phyloP scores from a whole-genome alignment of 2,888 invertebrate species.

The Nemoura dubitans region DNA sequence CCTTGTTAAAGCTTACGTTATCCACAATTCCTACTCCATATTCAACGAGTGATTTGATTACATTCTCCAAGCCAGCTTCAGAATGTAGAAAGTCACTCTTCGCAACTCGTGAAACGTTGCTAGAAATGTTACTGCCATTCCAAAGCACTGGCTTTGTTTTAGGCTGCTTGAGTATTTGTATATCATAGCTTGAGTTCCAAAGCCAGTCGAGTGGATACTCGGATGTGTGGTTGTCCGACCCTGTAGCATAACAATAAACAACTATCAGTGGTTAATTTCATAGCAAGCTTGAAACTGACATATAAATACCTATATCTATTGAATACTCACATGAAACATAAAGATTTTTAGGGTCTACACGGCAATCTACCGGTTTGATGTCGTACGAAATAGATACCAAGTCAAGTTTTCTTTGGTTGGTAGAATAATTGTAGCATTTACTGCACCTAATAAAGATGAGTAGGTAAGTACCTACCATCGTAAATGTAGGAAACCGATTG shows the following conservation, averaged over 20 bases:
- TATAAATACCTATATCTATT: too few relatives aligned
- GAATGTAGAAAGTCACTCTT: constrained; percentile 62
- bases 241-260: constrained; percentile 57
- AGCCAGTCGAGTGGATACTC: constrained; percentile 64
- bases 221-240: constrained; percentile 69
- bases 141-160: constrained; percentile 60
- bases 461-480: too few relatives aligned
- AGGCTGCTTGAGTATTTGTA: constrained; percentile 38
- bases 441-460: constrained; percentile 66
- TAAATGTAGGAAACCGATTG: too few relatives aligned
- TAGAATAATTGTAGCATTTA: constrained; percentile 67
- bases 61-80: constrained; percentile 60
- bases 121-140: constrained; percentile 59
- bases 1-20: constrained; percentile 41
- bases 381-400: constrained; percentile 66
- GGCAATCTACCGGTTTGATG: constrained; percentile 58
- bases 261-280: constrained; percentile 40
- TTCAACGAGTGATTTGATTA: constrained; percentile 65
- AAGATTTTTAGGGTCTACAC: constrained; percentile 58
- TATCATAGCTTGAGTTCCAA: constrained; percentile 55
- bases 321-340: constrained; percentile 66
- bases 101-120: constrained; percentile 44
- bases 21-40: constrained; percentile 61
- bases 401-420: constrained; percentile 68
- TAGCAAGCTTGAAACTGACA: too few relatives aligned